Percentiles rank a stretch among this genome's conserved stretches.
phyloP scores from a whole-genome alignment of 2,113 vertebrate genomes.

The Pygoscelis antarcticus region DNA sequence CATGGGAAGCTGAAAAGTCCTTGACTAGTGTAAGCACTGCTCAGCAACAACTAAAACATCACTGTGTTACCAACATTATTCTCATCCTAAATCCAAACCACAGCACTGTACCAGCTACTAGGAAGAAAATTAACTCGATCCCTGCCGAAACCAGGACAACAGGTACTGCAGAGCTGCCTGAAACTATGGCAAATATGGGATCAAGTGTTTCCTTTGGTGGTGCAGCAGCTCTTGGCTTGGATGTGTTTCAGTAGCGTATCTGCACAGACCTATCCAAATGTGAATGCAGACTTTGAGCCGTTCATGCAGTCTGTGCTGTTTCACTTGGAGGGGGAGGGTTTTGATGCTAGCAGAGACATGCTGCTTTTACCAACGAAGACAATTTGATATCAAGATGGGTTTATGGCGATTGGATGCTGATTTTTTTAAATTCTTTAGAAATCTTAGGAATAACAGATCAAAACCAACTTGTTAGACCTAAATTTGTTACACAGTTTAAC shows the following conservation, averaged over 20 bases:
- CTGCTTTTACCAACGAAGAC: not conserved
- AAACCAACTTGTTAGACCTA: not conserved
- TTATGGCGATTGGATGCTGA: not conserved
- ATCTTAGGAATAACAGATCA: not conserved
- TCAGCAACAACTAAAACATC: too few species aligned
- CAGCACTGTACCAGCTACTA: too few species aligned
- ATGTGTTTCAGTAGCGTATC: rapidly evolving
- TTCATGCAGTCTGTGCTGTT: not conserved
- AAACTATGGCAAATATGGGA: not conserved
- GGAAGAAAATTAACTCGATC: too few species aligned
- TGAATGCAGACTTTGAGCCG: not conserved
- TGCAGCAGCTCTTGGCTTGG: not conserved
- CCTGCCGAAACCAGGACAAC: too few species aligned
- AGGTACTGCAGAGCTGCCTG: not conserved
- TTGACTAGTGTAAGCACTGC: too few species aligned
- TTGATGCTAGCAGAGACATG: rapidly evolving
- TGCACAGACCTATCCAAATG: not conserved
- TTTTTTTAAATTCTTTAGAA: not conserved
- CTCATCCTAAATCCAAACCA: too few species aligned
- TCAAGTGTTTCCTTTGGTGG: not conserved
- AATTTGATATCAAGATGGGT: not conserved
- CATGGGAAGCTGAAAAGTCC: too few species aligned
- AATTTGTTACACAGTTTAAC: not conserved
- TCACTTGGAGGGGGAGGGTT: not conserved
- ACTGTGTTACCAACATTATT: too few species aligned